Evolutionary conservation across 92 coral and sea anemone species (phyloP).

Genomic region (Phenganax stokvisi): DNA sequence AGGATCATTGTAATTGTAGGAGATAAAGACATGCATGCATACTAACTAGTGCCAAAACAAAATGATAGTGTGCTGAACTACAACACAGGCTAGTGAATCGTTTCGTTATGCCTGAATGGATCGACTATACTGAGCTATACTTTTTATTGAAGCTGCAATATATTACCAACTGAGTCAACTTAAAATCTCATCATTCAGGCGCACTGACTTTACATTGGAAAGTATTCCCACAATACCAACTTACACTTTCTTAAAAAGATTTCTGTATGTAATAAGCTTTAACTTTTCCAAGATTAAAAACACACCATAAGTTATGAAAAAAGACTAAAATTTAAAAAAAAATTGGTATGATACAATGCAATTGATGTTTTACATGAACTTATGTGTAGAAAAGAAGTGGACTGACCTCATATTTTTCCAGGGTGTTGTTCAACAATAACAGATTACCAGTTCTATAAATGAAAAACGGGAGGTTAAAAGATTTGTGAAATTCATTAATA

Average conservation of each 20-base stretch:
- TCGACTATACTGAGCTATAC: too few species aligned
- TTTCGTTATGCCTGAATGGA: too few species aligned
- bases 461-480: not conserved
- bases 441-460: slow-evolving; percentile 76
- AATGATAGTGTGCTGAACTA: too few species aligned
- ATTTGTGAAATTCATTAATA: too few species aligned
- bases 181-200: not conserved
- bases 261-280: slow-evolving; percentile 91
- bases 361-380: not conserved
- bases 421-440: slow-evolving; percentile 71
- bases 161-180: not conserved
- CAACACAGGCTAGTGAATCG: too few species aligned
- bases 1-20: too few species aligned
- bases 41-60: too few species aligned
- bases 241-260: slow-evolving; percentile 98
- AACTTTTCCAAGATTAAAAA: slow-evolving; percentile 90
- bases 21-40: too few species aligned
- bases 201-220: too few species aligned
- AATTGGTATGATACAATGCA: not conserved
- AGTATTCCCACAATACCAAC: slow-evolving; percentile 13
- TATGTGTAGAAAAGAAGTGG: not conserved
- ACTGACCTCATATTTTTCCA: slow-evolving; percentile 78
- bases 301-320: slow-evolving; percentile 88
- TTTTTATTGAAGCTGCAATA: too few species aligned
- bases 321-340: slow-evolving; percentile 50